Evolutionary conservation across 1,140 invertebrate genomes (phyloP).

Genomic region (Cardiocondyla obscurior): DNA sequence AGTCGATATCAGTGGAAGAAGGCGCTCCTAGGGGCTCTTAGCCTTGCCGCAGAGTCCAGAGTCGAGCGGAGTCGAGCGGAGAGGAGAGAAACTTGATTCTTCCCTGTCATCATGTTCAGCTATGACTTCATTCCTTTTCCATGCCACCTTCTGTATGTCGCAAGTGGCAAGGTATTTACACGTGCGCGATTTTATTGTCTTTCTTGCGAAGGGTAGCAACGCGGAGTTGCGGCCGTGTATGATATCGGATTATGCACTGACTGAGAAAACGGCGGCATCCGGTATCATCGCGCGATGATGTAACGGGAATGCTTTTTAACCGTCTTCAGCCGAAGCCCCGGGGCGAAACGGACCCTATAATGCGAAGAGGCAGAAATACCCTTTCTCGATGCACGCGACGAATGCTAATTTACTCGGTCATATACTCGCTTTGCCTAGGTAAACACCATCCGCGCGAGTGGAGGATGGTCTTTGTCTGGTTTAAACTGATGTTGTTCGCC

Average conservation of each 20-base stretch:
- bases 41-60: neutral
- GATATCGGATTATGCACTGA: constrained; percentile 75
- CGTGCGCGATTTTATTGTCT: constrained; percentile 54
- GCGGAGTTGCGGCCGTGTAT: constrained; percentile 41
- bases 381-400: constrained; percentile 57
- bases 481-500: neutral
- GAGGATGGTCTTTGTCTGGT: constrained; percentile 18
- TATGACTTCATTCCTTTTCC: constrained; percentile 35
- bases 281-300: constrained; percentile 71
- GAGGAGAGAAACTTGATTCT: constrained; percentile 23
- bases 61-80: neutral
- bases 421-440: constrained; percentile 23
- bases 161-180: constrained; percentile 26
- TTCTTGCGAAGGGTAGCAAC: constrained; percentile 11
- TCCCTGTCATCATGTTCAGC: constrained; percentile 32
- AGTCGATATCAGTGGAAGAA: constrained; percentile 58
- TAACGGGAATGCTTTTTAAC: constrained; percentile 62
- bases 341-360: constrained; percentile 61
- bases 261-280: constrained; percentile 73
- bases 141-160: constrained; percentile 7
- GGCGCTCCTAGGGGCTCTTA: constrained; percentile 17
- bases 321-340: constrained; percentile 40
- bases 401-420: constrained; percentile 55
- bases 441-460: constrained; percentile 30
- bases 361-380: constrained; percentile 54